Evolutionary conservation across 2,797 vertebrate genomes (phyloP).

Genomic region (Linurgus olivaceus): DNA sequence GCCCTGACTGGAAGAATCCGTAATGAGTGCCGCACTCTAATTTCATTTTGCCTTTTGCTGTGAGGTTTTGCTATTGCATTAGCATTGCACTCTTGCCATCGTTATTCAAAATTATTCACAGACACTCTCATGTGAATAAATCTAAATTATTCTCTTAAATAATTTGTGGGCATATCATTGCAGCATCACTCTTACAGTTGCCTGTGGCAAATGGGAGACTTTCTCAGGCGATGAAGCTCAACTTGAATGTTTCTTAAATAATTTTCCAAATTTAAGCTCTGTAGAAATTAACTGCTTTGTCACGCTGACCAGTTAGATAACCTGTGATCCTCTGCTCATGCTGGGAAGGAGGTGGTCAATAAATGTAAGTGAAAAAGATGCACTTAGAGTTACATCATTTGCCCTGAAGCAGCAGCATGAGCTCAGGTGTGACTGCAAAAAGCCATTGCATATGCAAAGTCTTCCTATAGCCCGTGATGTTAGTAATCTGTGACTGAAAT

Average conservation of each 20-base stretch:
- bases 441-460: neutral
- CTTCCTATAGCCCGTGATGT: fast-evolving
- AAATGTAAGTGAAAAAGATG: neutral
- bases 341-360: neutral
- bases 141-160: neutral
- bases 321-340: neutral
- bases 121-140: neutral
- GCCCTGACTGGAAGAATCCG: neutral
- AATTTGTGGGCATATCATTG: neutral
- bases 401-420: neutral
- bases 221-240: neutral
- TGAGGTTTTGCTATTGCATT: neutral
- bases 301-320: neutral
- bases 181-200: neutral
- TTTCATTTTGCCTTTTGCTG: neutral
- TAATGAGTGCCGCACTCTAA: neutral
- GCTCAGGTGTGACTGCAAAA: neutral
- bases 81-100: neutral
- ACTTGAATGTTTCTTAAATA: neutral
- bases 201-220: neutral
- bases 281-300: neutral
- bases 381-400: neutral
- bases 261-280: neutral
- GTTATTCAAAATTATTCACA: conserved; percentile 1
- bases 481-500: neutral